These are phyloP conservation scores for Lophotriccus pileatus DNA, from an alignment of 2,797 vertebrate species.

Conservation along the genomic window DNA sequence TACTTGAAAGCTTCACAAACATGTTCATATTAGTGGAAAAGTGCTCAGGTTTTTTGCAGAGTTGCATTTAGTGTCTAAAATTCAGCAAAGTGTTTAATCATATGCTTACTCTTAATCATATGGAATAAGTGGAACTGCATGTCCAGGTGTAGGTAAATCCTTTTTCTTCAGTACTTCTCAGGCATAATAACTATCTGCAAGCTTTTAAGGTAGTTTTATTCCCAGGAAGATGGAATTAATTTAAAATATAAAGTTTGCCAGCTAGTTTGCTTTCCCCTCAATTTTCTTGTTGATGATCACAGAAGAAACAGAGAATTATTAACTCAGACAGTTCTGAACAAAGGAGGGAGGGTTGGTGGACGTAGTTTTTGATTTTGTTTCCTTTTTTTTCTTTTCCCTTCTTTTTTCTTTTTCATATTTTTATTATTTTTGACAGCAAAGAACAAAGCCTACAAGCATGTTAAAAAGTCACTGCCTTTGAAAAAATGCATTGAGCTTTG, in stretches of 20 bases:
- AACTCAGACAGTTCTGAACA: background rate
- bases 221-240: background rate
- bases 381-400: fast-evolving
- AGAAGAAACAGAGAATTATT: background rate
- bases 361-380: background rate
- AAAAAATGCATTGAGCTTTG: background rate
- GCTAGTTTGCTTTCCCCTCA: background rate
- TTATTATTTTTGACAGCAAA: background rate
- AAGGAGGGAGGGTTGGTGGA: background rate
- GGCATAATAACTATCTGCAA: background rate
- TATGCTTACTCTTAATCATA: background rate
- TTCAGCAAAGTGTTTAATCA: background rate
- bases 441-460: background rate
- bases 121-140: background rate
- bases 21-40: background rate
- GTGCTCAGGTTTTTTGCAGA: background rate
- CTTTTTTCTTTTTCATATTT: background rate
- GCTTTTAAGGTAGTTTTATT: background rate
- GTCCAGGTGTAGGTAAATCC: background rate
- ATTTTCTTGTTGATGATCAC: background rate
- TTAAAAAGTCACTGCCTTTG: background rate
- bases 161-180: background rate
- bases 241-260: background rate
- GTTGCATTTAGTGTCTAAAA: background rate
- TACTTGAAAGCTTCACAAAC: background rate